These are phyloP conservation scores for Mesitornis unicolor DNA, from an alignment of 2,113 vertebrate species.

Conservation along the genomic window DNA sequence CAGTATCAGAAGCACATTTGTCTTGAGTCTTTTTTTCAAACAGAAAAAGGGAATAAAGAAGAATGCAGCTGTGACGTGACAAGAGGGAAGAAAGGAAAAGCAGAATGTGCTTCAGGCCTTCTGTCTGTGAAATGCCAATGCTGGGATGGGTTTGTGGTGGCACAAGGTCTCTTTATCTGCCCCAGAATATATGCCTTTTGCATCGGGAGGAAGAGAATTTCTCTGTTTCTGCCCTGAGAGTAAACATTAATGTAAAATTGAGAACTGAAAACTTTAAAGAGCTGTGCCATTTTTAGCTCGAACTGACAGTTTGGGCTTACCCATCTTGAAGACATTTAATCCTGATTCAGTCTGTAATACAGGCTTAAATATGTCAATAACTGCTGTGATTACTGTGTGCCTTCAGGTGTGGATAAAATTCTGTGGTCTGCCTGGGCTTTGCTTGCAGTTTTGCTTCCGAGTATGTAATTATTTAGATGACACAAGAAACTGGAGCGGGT, in stretches of 20 bases:
- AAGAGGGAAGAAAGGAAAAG: not conserved
- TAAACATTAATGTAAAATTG: not conserved
- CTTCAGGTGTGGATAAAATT: not conserved
- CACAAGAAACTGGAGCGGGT: not conserved
- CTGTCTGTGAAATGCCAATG: not conserved
- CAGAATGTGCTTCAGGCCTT: not conserved
- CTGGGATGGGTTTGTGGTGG: not conserved
- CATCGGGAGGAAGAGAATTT: not conserved
- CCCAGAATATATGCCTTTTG: not conserved
- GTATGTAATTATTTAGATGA: not conserved
- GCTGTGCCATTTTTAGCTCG: not conserved
- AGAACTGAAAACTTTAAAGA: not conserved
- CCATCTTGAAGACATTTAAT: not conserved
- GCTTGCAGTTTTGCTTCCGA: not conserved
- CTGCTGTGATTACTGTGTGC: not conserved
- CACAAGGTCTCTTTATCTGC: not conserved
- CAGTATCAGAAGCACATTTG: not conserved
- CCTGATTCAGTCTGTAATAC: not conserved
- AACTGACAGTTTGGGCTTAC: not conserved
- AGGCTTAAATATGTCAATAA: not conserved
- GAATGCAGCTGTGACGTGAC: not conserved
- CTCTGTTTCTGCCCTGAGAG: not conserved
- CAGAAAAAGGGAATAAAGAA: not conserved
- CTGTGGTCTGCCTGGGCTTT: not conserved
- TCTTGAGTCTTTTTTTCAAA: not conserved